Evolutionary conservation across 2,888 invertebrate species (phyloP).

Genomic region (Amiota communis): DNA sequence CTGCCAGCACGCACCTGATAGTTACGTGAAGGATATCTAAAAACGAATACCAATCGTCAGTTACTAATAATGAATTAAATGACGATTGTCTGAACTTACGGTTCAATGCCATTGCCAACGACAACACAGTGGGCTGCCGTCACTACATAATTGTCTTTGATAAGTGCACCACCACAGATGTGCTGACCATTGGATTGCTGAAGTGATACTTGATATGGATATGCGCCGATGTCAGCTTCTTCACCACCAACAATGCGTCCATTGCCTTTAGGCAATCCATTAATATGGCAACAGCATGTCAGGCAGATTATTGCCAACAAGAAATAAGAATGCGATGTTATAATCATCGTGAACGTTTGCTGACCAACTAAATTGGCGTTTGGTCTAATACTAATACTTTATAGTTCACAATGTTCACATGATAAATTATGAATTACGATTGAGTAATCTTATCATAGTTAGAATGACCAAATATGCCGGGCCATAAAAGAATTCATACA

Average conservation of each 20-base stretch:
- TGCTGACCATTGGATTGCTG: constrained; percentile 53
- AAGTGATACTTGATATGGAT: constrained; percentile 71
- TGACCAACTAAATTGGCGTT: constrained; percentile 1
- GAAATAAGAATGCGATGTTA: neutral
- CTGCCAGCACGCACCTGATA: constrained; percentile 69
- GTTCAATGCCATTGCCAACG: constrained; percentile 47
- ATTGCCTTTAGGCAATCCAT: neutral
- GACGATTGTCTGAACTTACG: constrained; percentile 50
- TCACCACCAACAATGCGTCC: constrained; percentile 59
- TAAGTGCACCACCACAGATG: constrained; percentile 62
- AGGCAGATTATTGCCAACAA: constrained; percentile 6
- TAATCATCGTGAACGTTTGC: neutral
- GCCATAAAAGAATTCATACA: too few relatives aligned
- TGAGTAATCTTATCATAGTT: too few relatives aligned
- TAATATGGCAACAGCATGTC: neutral
- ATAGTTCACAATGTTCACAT: neutral
- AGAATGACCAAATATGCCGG: too few relatives aligned
- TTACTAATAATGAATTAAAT: neutral
- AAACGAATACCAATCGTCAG: neutral
- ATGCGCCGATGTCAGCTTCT: constrained; percentile 63
- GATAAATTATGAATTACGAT: too few relatives aligned
- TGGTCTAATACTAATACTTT: neutral
- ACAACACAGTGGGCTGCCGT: constrained; percentile 70
- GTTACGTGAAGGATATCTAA: constrained; percentile 56
- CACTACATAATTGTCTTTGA: constrained; percentile 51